Conservation (phyloP, 2,888 invertebrate species). For the Metallyticus violacea region DNA sequence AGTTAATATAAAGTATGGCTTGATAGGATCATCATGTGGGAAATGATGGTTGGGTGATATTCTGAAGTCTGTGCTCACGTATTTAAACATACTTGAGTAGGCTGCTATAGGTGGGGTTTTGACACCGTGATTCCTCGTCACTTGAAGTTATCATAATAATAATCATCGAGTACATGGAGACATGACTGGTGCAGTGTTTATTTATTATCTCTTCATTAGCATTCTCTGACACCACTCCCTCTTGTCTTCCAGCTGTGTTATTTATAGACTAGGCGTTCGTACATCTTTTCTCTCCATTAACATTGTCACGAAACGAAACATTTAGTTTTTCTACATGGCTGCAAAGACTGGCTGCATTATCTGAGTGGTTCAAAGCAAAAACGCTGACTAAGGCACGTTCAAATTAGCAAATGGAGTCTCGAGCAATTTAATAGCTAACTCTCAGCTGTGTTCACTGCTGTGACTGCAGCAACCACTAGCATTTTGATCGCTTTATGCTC, state of each 20-base stretch:
- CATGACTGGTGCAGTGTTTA: background rate
- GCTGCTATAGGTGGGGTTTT: background rate
- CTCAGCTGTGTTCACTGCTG: no score
- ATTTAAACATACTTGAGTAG: background rate
- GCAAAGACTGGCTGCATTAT: background rate
- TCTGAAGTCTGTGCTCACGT: background rate
- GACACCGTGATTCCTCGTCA: background rate
- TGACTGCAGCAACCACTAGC: no score
- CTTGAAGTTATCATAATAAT: background rate
- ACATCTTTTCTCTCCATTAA: background rate
- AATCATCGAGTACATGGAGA: background rate
- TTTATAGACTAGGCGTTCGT: background rate
- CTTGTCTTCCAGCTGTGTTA: background rate
- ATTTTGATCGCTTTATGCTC: no score
- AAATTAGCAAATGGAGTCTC: no score
- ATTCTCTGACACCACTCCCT: background rate
- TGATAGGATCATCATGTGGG: no score
- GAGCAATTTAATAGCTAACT: no score
- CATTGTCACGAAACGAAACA: background rate
- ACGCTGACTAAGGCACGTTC: no score
- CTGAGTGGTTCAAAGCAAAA: no score
- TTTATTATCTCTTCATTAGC: background rate
- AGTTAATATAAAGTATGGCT: no score
- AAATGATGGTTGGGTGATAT: background rate
- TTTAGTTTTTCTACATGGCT: background rate